These are phyloP conservation scores for Cyanoramphus novaezelandiae DNA, from an alignment of 2,113 vertebrate genomes.

Conservation along the genomic window DNA sequence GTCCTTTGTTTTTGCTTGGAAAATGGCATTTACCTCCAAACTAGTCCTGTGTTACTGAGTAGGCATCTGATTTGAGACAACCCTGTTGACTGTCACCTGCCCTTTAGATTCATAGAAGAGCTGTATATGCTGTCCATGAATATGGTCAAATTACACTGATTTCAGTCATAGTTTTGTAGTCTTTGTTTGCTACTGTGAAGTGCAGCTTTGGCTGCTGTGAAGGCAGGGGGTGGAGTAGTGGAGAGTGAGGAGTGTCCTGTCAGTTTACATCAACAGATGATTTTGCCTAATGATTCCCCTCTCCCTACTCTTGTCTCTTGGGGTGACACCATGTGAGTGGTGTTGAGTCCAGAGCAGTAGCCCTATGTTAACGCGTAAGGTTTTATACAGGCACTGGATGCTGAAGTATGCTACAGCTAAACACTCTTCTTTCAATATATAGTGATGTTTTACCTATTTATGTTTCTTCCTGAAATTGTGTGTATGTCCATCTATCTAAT, in stretches of 20 bases:
- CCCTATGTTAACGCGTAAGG: background rate
- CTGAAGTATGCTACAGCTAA: background rate
- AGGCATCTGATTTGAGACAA: background rate
- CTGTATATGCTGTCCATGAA: background rate
- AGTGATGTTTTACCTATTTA: background rate
- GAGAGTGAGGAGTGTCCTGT: background rate
- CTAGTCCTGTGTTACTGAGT: background rate
- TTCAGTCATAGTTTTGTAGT: background rate
- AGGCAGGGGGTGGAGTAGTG: background rate
- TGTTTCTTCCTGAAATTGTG: background rate
- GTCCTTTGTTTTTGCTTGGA: background rate
- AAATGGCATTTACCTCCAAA: background rate
- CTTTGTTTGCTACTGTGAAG: background rate
- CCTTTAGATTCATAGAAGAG: background rate
- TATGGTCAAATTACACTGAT: background rate
- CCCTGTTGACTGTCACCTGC: background rate
- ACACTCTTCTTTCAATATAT: background rate
- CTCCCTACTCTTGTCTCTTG: background rate
- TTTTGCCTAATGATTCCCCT: background rate
- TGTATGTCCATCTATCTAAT: background rate
- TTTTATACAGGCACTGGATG: background rate
- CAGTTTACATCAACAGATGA: background rate
- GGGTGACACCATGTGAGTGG: background rate
- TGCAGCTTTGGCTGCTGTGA: background rate
- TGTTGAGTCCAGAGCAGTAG: background rate